Percentiles rank a stretch among this genome's conserved stretches.
Evolutionary conservation across 2,797 vertebrate species (phyloP).

Genomic region (Xiphorhynchus erythropygius): DNA sequence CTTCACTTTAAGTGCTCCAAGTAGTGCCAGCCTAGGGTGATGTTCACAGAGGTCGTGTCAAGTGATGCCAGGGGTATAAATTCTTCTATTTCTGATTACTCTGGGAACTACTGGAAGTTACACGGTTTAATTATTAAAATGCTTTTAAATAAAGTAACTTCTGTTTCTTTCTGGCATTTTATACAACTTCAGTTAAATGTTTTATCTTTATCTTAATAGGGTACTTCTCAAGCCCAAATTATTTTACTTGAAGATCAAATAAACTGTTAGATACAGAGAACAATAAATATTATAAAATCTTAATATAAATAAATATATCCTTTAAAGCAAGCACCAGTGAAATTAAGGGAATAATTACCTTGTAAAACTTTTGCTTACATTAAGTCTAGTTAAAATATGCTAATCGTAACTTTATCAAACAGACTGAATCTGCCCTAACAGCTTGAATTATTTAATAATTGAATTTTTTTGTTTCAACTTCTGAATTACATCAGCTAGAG

Average conservation of each 20-base stretch:
- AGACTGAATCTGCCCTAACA: background rate
- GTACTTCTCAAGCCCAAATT: constrained; percentile 20
- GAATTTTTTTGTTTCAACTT: background rate
- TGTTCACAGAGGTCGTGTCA: background rate
- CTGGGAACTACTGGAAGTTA: background rate
- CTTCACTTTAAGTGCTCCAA: background rate
- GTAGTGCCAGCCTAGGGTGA: background rate
- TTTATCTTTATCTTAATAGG: constrained; percentile 9
- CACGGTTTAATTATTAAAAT: background rate
- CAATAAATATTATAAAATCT: constrained; percentile 13
- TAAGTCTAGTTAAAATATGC: background rate
- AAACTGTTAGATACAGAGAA: constrained; percentile 16
- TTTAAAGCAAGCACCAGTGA: background rate
- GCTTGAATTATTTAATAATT: constrained; percentile 3
- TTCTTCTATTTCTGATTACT: background rate
- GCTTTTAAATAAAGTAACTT: background rate
- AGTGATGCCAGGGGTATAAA: background rate
- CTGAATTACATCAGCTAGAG: background rate
- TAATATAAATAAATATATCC: constrained; percentile 8
- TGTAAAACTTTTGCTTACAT: constrained; percentile 1
- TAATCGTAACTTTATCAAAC: background rate
- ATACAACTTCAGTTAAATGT: background rate
- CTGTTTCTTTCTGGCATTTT: background rate
- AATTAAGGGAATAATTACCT: background rate
- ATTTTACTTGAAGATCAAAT: constrained; percentile 19